Base-by-base conservation (phyloP, 2,797 vertebrate species). In the Glyptemys insculpta region DNA sequence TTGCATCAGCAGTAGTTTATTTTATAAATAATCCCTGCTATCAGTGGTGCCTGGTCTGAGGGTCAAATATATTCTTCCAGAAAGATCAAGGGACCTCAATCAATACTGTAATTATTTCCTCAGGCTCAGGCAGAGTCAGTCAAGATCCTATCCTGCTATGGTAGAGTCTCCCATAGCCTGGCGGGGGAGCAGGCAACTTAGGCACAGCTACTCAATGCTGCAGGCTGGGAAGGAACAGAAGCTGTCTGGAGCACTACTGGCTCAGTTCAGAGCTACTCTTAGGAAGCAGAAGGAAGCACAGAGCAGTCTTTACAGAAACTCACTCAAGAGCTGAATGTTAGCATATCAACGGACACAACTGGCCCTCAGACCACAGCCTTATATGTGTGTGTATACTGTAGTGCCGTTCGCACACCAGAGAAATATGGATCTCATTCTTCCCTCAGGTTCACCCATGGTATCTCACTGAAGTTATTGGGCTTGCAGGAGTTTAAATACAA, bases 401-500 rank as follows among this genome's bases (percentile, higher is more conserved):
- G 8, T 50, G 4, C 7, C 68, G 4, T 25, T 68, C 0, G 0
- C n/a, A 54, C 74, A n/a, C 54, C 19, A 86, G 50, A 91, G 9
- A 90, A 90, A 86, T 4, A 1, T 89, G 15, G 34, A 15, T 34
- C 47, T 89, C 9, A 85, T 2, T 3, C 34, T 81, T n/a, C 2
- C 14, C 6, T 76, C 52, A 27, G 4, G 41, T 5, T 21, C 8
- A 34, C 8, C 41, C 25, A 76, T 41, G 72, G 10, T 76, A 44
- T 21, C 25, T 47, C 41, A 18, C 54, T 57, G 54, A 57, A 19
- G 16, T 47, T 44, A 59, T 41, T 56, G 27, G n/a, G 27, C 72
- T 50, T 12, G 65, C 6, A 4, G n/a, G 85, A 95, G 49, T 86
- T 86, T 85, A 84, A 94, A 93, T 83, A 31, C 6, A 88, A 92